Conservation (phyloP, 2,888 invertebrate genomes). For the Plebejus melissa region DNA sequence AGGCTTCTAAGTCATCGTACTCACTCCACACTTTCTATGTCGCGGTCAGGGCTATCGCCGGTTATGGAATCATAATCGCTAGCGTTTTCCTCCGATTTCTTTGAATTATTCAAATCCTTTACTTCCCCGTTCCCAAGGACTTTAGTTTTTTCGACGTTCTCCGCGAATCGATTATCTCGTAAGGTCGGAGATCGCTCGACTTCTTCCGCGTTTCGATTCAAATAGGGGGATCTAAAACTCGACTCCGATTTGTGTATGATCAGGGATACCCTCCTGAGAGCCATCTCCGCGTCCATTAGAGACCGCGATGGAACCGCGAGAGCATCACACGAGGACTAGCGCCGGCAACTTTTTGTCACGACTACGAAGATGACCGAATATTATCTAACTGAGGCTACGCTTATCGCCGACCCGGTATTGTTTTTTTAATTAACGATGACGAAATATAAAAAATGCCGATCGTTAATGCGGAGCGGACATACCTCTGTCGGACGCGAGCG, state of each 20-base stretch:
- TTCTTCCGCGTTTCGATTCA: constrained; percentile 35
- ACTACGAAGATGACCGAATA: constrained; percentile 22
- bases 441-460: constrained; percentile 34
- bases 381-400: constrained; percentile 10
- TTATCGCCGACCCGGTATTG: constrained; percentile 26
- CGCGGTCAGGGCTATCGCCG: background rate
- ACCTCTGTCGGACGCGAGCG: constrained; percentile 52
- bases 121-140: constrained; percentile 30
- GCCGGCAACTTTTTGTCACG: background rate
- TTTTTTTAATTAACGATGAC: constrained; percentile 15
- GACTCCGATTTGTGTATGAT: constrained; percentile 36
- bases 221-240: constrained; percentile 23
- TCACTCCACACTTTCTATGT: constrained; percentile 25
- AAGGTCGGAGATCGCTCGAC: constrained; percentile 31
- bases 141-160: constrained; percentile 32
- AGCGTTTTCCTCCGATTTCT: constrained; percentile 18
- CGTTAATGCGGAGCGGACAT: constrained; percentile 52
- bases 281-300: constrained; percentile 40
- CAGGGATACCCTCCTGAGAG: constrained; percentile 45
- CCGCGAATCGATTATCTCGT: constrained; percentile 30
- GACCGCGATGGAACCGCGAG: constrained; percentile 24
- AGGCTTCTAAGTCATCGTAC: constrained; percentile 19
- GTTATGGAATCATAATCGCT: background rate
- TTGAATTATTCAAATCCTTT: constrained; percentile 31
- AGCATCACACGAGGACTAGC: constrained; percentile 5